phyloP scores from a whole-genome alignment of 2,888 invertebrate species.

The Oligia strigilis region DNA sequence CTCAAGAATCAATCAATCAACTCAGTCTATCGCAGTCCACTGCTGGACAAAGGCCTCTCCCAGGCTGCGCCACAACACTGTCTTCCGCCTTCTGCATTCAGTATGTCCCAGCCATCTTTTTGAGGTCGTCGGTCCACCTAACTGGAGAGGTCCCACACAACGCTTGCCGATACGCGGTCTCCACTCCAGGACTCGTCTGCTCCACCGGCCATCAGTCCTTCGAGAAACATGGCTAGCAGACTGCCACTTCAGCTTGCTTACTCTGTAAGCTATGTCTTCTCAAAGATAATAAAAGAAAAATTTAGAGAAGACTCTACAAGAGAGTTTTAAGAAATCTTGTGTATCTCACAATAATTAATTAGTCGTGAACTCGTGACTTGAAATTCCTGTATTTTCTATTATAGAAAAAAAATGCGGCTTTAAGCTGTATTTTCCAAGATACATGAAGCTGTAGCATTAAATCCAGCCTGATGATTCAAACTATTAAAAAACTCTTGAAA shows the following conservation, averaged over 20 bases:
- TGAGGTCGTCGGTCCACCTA: not conserved
- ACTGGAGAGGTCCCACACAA: not conserved
- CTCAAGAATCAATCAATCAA: not conserved
- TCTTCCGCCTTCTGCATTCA: not conserved
- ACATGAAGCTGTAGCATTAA: not conserved
- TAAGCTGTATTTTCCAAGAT: not conserved
- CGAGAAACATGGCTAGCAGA: not conserved
- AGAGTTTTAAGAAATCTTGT: constrained; percentile 7
- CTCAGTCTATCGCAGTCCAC: not conserved
- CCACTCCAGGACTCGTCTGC: not conserved
- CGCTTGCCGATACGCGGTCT: not conserved
- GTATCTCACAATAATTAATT: constrained; percentile 30
- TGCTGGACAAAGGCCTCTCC: not conserved
- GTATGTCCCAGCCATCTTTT: not conserved
- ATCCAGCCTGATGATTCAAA: not conserved
- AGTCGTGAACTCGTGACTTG: constrained; percentile 4
- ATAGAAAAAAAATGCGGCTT: constrained; percentile 19
- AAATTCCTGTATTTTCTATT: constrained; percentile 8
- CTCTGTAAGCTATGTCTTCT: not conserved
- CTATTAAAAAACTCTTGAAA: not conserved
- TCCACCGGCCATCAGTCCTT: not conserved
- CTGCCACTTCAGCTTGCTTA: not conserved
- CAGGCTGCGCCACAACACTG: not conserved
- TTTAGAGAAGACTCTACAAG: not conserved
- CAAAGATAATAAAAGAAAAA: constrained; percentile 19